Evolutionary conservation across 2,113 vertebrate genomes (phyloP), one percentile per base, ranked within the genome.

Genomic region (Mustelus asterias): DNA sequence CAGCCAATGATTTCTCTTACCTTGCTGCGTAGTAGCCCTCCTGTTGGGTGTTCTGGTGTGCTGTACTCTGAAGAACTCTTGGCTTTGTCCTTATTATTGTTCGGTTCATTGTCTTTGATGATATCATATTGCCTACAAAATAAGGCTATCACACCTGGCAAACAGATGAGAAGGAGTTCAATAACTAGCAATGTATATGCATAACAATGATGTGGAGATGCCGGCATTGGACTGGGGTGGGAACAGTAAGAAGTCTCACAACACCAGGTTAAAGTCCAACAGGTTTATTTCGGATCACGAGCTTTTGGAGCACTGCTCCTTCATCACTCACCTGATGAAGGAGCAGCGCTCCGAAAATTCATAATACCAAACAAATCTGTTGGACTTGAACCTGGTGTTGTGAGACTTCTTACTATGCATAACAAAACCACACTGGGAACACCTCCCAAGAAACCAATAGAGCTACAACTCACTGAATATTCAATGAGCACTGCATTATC

Each of bases 71-170:
- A 99, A 0, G 98, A 97, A 96, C 98, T 99, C 98, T 99, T 99
- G 97, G 98, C 98, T 98, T 99, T 99, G 97, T 99, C 99, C 98
- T 99, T 99, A 98, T 99, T 99, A 97, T 99, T 99, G 96, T 99
- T 99, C 90, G 99, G 99, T 96, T 99, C 99, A 0, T 99, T 99
- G 96, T 99, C 99, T 97, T 99, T 99, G 97, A 99, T 99, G 97
- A 99, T 99, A 88, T 99, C 99, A 96, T 99, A 99, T 97, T 99
- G 99, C 76, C 99, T 98, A 97, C 99, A 99, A 97, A 99, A 99
- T 96, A 99, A 98, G 96, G 98, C 99, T 54, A 99, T 99, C 97
- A 99, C 99, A 95, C 99, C 99, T 99, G 96, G 0, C 89, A 96
- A 16, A 96, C 41, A 67, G 96, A 96, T 96, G 44, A 96, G 72